Evolutionary conservation across 2,113 vertebrate genomes (phyloP).

Genomic region (Damaliscus lunatus): DNA sequence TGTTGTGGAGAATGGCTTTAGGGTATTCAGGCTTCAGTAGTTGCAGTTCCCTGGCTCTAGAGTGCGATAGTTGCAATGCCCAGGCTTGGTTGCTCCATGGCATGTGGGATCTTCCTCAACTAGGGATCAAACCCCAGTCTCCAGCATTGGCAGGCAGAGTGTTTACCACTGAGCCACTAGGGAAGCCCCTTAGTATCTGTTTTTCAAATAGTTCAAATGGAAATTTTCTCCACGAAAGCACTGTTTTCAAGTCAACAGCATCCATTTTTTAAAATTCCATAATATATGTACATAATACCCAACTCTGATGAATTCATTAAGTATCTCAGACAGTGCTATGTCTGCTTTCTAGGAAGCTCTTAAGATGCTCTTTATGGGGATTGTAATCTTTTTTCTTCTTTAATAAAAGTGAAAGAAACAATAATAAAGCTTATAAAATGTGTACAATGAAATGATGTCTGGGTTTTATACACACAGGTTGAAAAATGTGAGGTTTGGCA

Average conservation of each 20-base stretch:
- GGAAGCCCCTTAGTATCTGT: background rate
- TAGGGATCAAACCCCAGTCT: background rate
- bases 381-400: conserved; percentile 52
- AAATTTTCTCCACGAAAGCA: background rate
- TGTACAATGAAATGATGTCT: background rate
- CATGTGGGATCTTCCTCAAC: background rate
- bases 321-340: conserved; percentile 40
- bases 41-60: background rate
- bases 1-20: background rate
- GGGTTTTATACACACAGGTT: background rate
- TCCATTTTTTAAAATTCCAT: conserved; percentile 40
- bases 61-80: background rate
- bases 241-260: background rate
- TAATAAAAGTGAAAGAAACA: conserved; percentile 59
- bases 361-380: background rate
- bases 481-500: background rate
- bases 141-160: background rate
- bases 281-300: background rate
- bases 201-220: conserved; percentile 23
- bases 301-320: conserved; percentile 43
- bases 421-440: conserved; percentile 18
- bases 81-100: background rate
- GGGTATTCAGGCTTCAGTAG: background rate
- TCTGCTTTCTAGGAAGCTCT: background rate
- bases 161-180: background rate